Base-by-base conservation (phyloP, 2,888 invertebrate species). In the Sepiola atlantica region DNA sequence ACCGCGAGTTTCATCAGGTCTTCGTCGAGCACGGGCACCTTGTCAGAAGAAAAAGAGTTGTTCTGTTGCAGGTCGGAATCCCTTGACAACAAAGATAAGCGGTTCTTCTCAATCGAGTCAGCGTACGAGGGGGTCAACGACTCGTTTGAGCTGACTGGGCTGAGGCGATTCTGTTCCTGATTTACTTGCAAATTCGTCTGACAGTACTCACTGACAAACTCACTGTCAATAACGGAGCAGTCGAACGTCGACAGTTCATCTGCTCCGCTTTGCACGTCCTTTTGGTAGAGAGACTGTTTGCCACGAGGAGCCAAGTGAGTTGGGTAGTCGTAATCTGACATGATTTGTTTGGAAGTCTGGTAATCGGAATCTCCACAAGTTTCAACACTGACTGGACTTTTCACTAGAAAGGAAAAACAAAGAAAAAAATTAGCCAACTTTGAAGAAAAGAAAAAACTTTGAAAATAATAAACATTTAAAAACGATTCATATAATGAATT, bases 201-300 rank as follows among this genome's bases (percentile, higher is more conserved):
- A 94, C 96, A 96, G 94, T 97, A 96, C 94, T 97, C 96, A 6
- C 96, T 95, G 14, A 97, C 96, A 94, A 96, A 96, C 94, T 97
- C 97, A 77, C 97, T 96, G 94, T 97, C 97, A 10, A 97, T 96
- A 10, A 97, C 96, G 1, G 97, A 97, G 92, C 96, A 96, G 93
- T 97, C 97, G 12, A 96, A 95, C 35, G 96, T 95, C 0, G 97
- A 97, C 18, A 97, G 95, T 55, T 97, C 96, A 3, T 96, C 96
- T 14, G 94, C 95, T 16, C 96, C 95, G 32, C 55, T 45, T 16
- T 92, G 55, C 55, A 92, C 55, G 20, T 92, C 54, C n/a, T 92
- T 45, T 45, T 92, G 54, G 55, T 92, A 55, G 92, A 55, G 55
- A 55, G 92, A 92, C 35, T 45, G 92, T 55, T 55, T 92, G 92